phyloP scores from a whole-genome alignment of 2,113 vertebrate genomes.

The Ageneiosus marmoratus region DNA sequence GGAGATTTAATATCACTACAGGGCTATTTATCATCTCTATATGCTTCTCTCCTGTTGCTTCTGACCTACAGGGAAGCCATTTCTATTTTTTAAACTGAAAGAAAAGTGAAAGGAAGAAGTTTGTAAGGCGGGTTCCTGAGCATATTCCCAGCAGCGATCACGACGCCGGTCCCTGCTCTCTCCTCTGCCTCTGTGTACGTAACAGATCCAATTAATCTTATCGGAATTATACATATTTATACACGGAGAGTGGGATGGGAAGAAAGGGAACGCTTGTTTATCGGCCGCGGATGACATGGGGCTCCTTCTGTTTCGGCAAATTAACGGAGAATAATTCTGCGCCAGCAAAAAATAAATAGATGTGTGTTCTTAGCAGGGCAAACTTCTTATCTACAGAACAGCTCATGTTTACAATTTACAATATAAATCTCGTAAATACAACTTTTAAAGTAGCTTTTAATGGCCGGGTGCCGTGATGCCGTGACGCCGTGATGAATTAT shows the following conservation, averaged over 20 bases:
- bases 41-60: slow-evolving; percentile 30
- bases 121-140: slow-evolving; percentile 42
- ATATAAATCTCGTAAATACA: slow-evolving; percentile 13
- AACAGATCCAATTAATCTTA: slow-evolving; percentile 58
- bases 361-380: slow-evolving; percentile 32
- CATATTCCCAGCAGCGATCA: slow-evolving; percentile 29
- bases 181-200: slow-evolving; percentile 48
- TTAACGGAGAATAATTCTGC: slow-evolving; percentile 46
- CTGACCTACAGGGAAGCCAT: slow-evolving; percentile 45
- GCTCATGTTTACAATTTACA: slow-evolving; percentile 33
- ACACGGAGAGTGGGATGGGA: slow-evolving; percentile 35
- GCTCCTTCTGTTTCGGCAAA: slow-evolving; percentile 52
- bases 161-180: slow-evolving; percentile 12
- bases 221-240: slow-evolving; percentile 59
- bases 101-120: slow-evolving; percentile 34
- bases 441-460: slow-evolving; percentile 28
- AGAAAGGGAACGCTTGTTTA: slow-evolving; percentile 39
- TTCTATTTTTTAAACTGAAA: slow-evolving; percentile 50
- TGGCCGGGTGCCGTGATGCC: background rate
- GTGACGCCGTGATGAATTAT: slow-evolving; percentile 47
- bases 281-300: slow-evolving; percentile 45
- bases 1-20: slow-evolving; percentile 44
- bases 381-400: slow-evolving; percentile 27
- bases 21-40: slow-evolving; percentile 37
- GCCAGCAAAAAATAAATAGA: background rate